Conservation (phyloP, 2,797 vertebrate species). For the Sardinella longiceps region DNA sequence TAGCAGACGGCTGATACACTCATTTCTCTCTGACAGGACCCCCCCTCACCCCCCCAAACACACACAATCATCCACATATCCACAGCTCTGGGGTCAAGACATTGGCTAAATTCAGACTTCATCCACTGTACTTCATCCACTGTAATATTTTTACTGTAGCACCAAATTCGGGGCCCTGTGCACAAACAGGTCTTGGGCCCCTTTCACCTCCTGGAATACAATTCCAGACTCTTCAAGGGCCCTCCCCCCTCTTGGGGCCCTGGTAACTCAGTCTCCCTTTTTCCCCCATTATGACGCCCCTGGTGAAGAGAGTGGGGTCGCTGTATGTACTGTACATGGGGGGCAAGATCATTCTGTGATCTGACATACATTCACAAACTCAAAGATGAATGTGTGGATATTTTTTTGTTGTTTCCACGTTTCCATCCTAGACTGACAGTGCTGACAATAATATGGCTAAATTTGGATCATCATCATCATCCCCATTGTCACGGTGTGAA, state of each 20-base stretch:
- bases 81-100: not conserved
- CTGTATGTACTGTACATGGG: too few relatives aligned
- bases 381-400: not conserved
- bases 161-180: too few relatives aligned
- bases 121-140: not conserved
- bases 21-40: not conserved
- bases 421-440: not conserved
- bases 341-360: not conserved
- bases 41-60: too few relatives aligned
- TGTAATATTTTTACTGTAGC: too few relatives aligned
- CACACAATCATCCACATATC: not conserved
- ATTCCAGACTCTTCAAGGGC: too few relatives aligned
- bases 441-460: not conserved
- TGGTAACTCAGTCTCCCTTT: too few relatives aligned
- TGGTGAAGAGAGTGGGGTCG: too few relatives aligned
- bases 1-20: not conserved
- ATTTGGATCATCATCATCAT: not conserved
- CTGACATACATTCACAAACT: not conserved
- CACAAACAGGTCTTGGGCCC: too few relatives aligned
- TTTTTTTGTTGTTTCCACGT: not conserved
- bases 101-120: not conserved
- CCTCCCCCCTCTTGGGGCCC: too few relatives aligned
- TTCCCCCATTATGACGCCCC: too few relatives aligned
- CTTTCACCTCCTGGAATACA: too few relatives aligned
- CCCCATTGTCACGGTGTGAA: constrained; percentile 11